phyloP scores from a whole-genome alignment of 2,888 invertebrate genomes.

The Myathropa florea region DNA sequence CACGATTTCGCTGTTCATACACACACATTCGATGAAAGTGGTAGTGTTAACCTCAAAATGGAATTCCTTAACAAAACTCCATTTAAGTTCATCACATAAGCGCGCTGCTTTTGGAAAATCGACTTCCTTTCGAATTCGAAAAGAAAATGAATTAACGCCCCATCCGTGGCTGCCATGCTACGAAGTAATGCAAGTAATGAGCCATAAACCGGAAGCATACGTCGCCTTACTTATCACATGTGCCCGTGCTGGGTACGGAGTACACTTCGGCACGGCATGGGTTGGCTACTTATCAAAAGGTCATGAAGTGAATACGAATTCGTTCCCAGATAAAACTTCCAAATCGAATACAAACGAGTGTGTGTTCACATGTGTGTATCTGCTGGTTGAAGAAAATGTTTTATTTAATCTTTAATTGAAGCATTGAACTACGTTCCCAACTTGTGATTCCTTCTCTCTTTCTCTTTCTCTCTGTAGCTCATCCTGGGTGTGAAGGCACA shows the following conservation, averaged over 20 bases:
- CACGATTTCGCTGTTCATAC: not conserved
- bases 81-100: not conserved
- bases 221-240: conserved; percentile 1
- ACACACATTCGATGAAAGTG: not conserved
- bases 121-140: conserved; percentile 32
- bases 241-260: not conserved
- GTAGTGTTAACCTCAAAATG: not conserved
- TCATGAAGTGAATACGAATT: conserved; percentile 1
- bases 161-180: not conserved
- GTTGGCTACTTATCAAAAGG: conserved; percentile 2
- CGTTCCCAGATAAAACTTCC: not conserved
- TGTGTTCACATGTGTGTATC: not conserved
- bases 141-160: conserved; percentile 5
- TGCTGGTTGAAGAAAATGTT: not conserved
- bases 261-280: not conserved
- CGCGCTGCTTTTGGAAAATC: conserved; percentile 34
- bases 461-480: not conserved
- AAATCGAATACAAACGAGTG: not conserved
- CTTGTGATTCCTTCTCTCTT: not conserved
- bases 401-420: not conserved
- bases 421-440: not conserved
- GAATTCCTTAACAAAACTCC: not conserved
- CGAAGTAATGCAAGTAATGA: conserved; percentile 9
- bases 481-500: not conserved
- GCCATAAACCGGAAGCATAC: conserved; percentile 29